Conservation (phyloP, 1,140 invertebrate species). For the Maniola jurtina region DNA sequence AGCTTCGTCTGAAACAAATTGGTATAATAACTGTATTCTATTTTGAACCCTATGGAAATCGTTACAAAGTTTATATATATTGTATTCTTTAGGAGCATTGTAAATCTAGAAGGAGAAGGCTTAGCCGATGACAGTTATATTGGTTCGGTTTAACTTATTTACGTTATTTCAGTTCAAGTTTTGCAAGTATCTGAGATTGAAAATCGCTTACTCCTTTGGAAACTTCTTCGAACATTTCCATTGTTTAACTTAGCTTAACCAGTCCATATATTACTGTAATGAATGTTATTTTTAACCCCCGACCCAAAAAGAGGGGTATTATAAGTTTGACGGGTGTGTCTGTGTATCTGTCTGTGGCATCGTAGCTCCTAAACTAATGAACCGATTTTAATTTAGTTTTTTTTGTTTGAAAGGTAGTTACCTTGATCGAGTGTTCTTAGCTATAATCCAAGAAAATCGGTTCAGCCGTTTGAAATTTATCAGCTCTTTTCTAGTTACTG, state of each 20-base stretch:
- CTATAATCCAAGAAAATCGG: too few relatives aligned
- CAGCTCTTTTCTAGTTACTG: too few relatives aligned
- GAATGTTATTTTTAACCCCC: neutral
- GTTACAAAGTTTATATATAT: conserved; percentile 1
- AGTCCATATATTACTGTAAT: neutral
- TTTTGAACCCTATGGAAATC: neutral
- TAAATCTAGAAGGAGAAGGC: conserved; percentile 7
- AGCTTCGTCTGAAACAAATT: conserved; percentile 10
- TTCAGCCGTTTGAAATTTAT: too few relatives aligned
- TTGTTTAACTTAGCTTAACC: neutral
- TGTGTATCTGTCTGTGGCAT: too few relatives aligned
- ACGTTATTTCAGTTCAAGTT: conserved; percentile 18
- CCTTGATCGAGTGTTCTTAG: too few relatives aligned
- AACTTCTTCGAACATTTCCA: neutral
- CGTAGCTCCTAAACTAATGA: too few relatives aligned
- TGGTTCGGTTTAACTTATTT: conserved; percentile 19
- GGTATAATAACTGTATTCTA: neutral
- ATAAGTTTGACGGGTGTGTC: too few relatives aligned
- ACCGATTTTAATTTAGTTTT: too few relatives aligned
- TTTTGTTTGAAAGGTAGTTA: too few relatives aligned
- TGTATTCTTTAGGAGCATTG: neutral
- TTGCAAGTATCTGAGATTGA: conserved; percentile 11
- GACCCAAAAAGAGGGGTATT: too few relatives aligned
- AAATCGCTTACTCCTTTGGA: neutral
- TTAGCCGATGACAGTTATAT: conserved; percentile 19